Evolutionary conservation across 2,888 invertebrate species (phyloP).

Genomic region (Chrysina gloriosa): DNA sequence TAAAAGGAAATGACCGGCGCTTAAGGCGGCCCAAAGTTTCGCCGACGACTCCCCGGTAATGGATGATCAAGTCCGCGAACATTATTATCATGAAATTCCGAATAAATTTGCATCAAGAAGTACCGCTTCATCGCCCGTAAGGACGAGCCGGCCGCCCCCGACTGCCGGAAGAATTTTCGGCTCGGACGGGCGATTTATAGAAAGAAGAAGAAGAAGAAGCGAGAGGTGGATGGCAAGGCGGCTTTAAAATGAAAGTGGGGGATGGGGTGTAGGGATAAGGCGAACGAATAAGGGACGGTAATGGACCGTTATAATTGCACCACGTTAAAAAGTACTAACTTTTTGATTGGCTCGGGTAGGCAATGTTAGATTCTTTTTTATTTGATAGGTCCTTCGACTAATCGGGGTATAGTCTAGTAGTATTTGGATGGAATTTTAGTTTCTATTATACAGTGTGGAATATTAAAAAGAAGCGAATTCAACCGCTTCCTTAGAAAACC

Average conservation of each 20-base stretch:
- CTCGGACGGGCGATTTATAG: background rate
- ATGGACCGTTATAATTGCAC: constrained; percentile 5
- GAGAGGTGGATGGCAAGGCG: background rate
- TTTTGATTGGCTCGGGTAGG: constrained; percentile 16
- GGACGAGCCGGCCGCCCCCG: too few relatives aligned
- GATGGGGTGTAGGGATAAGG: background rate
- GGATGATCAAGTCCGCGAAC: constrained; percentile 12
- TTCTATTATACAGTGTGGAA: constrained; percentile 11
- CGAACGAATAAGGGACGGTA: background rate
- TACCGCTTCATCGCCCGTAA: constrained; percentile 2
- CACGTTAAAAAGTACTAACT: too few relatives aligned
- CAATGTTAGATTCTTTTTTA: background rate
- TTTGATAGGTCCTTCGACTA: background rate
- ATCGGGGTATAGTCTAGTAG: background rate
- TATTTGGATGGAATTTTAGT: background rate
- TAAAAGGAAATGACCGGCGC: background rate
- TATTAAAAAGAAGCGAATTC: too few relatives aligned
- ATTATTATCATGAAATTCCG: constrained; percentile 11
- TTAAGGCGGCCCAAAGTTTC: background rate
- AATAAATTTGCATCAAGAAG: constrained; percentile 13
- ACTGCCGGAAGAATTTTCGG: background rate
- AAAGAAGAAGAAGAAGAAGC: background rate
- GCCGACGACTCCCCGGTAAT: constrained; percentile 1
- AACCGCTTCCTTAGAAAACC: too few relatives aligned
- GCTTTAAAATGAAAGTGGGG: background rate